Base-by-base conservation (phyloP, 1,140 invertebrate genomes). In the Hylaeus volcanicus region DNA sequence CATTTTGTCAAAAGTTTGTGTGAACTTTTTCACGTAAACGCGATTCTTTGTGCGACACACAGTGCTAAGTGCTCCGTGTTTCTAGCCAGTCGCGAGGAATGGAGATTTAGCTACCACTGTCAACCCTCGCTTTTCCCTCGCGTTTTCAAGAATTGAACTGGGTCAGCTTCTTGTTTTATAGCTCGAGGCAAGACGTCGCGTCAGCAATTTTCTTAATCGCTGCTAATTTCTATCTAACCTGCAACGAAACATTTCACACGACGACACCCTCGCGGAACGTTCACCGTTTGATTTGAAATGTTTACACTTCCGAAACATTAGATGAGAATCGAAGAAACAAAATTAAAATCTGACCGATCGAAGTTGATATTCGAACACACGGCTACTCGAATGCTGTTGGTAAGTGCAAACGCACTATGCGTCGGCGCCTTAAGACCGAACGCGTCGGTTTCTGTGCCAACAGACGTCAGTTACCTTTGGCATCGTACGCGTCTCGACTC, bases 371-470 rank as follows among this genome's bases (percentile, higher is more conserved):
- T 53, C 56, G 8, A 56, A 56, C 41, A 14, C 26, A 11, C 5
- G 45, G 12, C 41, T 5, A 37, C 45, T 53, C 15, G 63, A 61
- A 58, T 45, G 37, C 0, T 58, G 26, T 1, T 51, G 45, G 5
- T 74, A 58, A 81, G 63, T 12, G 73, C 61, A 26, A 63, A 60
- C 60, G 61, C 26, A 64, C 43, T 26, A 39, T 45, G 37, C 56
- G n/a, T 61, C 55, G 56, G 11, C 37, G 45, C 74, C 48, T 76
- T 58, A 5, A 53, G 11, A 76, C 37, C 6, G 53, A 48, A 51
- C 70, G 37, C 61, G 68, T 60, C 43, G 56, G 66, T 79, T 83
- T 58, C 51, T 45, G 65, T 71, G 73, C 82, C 75, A 76, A 73
- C 11, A 74, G 43, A 64, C 60, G 60, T 45, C 51, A 11, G 5